Conservation (phyloP, 2,888 invertebrate genomes). For the Bellardia pandia region DNA sequence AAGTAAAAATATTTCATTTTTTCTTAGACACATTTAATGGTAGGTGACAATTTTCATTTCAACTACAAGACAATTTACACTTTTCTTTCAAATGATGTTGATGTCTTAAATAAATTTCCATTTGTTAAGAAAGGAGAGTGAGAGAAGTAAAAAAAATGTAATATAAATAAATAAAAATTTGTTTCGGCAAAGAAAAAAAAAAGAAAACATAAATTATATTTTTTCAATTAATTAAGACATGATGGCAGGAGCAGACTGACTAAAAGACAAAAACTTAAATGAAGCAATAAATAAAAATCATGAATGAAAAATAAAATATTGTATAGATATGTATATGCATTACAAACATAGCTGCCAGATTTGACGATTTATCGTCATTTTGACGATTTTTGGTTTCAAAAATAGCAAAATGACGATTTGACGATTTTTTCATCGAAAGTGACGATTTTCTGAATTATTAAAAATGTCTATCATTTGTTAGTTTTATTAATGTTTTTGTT, state of each 20-base stretch:
- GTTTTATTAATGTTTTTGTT: too few relatives aligned
- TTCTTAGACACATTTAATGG: slow-evolving; percentile 66
- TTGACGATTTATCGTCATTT: too few relatives aligned
- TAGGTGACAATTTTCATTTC: slow-evolving; percentile 72
- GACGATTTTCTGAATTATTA: too few relatives aligned
- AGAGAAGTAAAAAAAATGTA: neutral
- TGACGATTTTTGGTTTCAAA: too few relatives aligned
- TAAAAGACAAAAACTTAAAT: slow-evolving; percentile 52
- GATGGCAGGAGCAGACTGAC: slow-evolving; percentile 56
- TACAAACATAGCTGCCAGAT: too few relatives aligned
- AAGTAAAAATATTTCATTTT: slow-evolving; percentile 72
- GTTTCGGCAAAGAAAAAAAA: neutral
- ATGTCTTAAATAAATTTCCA: slow-evolving; percentile 59
- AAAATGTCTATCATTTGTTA: too few relatives aligned
- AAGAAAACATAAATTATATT: slow-evolving; percentile 55
- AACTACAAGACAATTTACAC: slow-evolving; percentile 69
- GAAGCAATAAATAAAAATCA: slow-evolving; percentile 55
- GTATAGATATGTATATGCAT: too few relatives aligned
- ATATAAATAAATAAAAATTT: slow-evolving; percentile 37
- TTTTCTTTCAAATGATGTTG: slow-evolving; percentile 47
- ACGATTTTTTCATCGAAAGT: too few relatives aligned
- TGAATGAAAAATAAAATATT: slow-evolving; percentile 39
- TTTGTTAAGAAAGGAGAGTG: slow-evolving; percentile 43
- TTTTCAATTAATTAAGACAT: slow-evolving; percentile 68
- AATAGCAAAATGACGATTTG: too few relatives aligned